Evolutionary conservation across 2,113 vertebrate genomes (phyloP), one percentile per base, ranked within the genome.

Genomic region (Scomber colias): DNA sequence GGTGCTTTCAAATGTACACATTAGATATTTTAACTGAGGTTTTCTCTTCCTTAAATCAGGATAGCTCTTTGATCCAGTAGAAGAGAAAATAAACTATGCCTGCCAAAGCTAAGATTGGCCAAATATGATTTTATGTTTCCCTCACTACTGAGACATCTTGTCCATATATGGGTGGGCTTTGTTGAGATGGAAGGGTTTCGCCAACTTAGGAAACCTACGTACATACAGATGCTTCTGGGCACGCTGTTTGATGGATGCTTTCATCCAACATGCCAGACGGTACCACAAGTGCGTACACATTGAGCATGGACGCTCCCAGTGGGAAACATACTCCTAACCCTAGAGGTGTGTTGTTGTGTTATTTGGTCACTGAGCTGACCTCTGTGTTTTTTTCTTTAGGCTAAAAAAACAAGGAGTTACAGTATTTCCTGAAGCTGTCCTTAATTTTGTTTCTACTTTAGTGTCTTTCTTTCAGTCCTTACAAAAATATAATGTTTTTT

Each of bases 181-280:
- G 35, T 7, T 40, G 31, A 35, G 31, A 4, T 35, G 31, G 31
- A 35, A 35, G n/a, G n/a, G n/a, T n/a, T n/a, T 35, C 4, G 7
- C 31, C 31, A 35, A 6, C 31, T 35, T 40, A 40, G 35, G 35
- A 16, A 51, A 45, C 5, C 44, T 48, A 11, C 2, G 15, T 27
- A 16, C 14, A 54, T 8, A 16, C 7, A 2, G 17, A 46, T 10
- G 44, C 51, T 60, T 53, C 46, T 19, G 35, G 5, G 5, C 65
- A 35, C 31, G 50, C 55, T 56, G 72, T 63, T 68, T 72, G 72
- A 53, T 50, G 19, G 45, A 67, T 81, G 68, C 45, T 53, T 8
- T 46, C 3, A 49, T 70, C 53, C 45, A 55, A 59, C n/a, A 71
- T 56, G 45, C 11, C 67, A 72, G 71, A 62, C 17, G 2, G 27